Evolutionary conservation across 2,113 vertebrate species (phyloP).

Genomic region (Zapornia atra): DNA sequence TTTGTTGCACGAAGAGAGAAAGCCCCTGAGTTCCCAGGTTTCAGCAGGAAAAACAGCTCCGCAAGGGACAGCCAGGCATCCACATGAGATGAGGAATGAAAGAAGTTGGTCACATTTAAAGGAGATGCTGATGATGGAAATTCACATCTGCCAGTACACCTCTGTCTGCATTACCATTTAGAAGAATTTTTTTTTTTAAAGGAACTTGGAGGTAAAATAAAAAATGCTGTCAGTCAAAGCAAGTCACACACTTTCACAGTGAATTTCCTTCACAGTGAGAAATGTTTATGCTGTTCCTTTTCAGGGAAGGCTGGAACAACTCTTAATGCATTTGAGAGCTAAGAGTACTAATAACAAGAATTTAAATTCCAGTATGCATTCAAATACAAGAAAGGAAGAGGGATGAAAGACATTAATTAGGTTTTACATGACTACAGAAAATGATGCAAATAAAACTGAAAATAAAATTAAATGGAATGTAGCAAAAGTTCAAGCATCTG

Average conservation of each 20-base stretch:
- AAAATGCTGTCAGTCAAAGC: not conserved
- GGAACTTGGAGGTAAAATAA: not conserved
- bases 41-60: not conserved
- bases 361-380: not conserved
- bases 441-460: not conserved
- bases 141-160: not conserved
- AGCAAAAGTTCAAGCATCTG: not conserved
- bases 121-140: not conserved
- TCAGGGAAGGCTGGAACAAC: not conserved
- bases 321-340: not conserved
- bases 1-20: not conserved
- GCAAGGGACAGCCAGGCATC: not conserved
- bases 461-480: not conserved
- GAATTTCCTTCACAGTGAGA: not conserved
- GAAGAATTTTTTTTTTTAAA: not conserved
- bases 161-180: not conserved
- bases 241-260: not conserved
- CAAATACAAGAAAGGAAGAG: not conserved
- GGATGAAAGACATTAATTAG: not conserved
- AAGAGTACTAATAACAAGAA: not conserved
- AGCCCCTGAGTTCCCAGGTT: not conserved
- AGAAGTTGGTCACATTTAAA: not conserved
- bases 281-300: not conserved
- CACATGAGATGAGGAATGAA: not conserved
- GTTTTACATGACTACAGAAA: not conserved